phyloP scores from a whole-genome alignment of 2,888 invertebrate genomes.

The Drosophila imparisetae region DNA sequence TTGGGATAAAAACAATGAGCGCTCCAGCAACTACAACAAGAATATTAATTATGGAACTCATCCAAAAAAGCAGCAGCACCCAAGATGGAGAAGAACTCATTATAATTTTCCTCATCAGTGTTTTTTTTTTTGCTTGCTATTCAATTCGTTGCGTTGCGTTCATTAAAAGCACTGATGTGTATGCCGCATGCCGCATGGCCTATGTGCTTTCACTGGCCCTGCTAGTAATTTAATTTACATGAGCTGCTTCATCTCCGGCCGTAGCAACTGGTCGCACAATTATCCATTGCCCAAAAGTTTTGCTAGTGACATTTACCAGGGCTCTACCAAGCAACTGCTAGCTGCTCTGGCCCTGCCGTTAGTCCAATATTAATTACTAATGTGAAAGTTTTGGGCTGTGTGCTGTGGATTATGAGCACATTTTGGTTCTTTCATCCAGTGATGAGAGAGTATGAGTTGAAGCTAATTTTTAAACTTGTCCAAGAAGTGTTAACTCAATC shows the following conservation, averaged over 20 bases:
- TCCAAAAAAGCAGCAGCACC: conserved; percentile 29
- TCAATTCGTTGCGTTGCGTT: conserved; percentile 48
- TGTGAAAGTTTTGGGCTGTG: conserved; percentile 59
- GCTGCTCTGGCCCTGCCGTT: conserved; percentile 5
- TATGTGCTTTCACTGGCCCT: conserved; percentile 11
- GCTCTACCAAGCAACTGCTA: conserved; percentile 12
- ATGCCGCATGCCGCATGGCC: conserved; percentile 12
- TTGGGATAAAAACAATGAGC: conserved; percentile 20
- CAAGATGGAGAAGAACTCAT: conserved; percentile 57
- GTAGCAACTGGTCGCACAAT: conserved; percentile 50
- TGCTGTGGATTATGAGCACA: conserved; percentile 53
- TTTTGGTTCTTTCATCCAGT: conserved; percentile 26
- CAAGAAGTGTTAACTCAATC: conserved; percentile 76
- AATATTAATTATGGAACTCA: conserved; percentile 1
- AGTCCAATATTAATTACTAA: conserved; percentile 68
- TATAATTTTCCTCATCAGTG: conserved; percentile 62
- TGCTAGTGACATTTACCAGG: conserved; percentile 45
- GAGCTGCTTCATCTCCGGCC: conserved; percentile 42
- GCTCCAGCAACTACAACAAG: conserved; percentile 18
- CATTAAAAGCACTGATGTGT: conserved; percentile 43
- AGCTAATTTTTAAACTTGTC: conserved; percentile 63
- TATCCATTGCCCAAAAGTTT: conserved; percentile 60
- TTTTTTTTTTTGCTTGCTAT: conserved; percentile 49
- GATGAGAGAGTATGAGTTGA: conserved; percentile 2
- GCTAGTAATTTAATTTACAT: conserved; percentile 69